A percentile compares a stretch with the other conserved stretches of the same genome.
Conservation (phyloP, 2,888 invertebrate species). For the Tribolium freemani region DNA sequence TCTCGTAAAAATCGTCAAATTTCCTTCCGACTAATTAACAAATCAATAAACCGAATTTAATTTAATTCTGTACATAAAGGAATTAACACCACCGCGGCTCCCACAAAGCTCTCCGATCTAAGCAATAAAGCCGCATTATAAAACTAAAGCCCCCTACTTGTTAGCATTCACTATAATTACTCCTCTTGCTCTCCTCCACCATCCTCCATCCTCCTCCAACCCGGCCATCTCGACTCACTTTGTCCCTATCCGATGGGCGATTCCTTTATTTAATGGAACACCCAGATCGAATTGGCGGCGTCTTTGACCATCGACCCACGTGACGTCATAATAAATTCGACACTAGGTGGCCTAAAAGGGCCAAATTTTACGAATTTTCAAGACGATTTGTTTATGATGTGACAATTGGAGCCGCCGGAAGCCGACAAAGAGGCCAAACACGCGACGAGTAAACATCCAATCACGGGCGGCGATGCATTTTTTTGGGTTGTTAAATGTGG, state of each 20-base stretch:
- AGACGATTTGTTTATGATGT: conserved; percentile 58
- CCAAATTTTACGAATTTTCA: conserved; percentile 52
- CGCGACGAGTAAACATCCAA: conserved; percentile 4
- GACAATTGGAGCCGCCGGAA: conserved; percentile 56
- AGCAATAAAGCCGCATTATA: conserved; percentile 54
- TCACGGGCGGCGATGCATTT: background rate
- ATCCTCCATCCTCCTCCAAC: conserved; percentile 40
- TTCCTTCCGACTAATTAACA: conserved; percentile 37
- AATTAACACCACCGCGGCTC: conserved; percentile 39
- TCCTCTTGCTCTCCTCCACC: conserved; percentile 52
- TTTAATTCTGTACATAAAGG: conserved; percentile 29
- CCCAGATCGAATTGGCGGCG: conserved; percentile 67
- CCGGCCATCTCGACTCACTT: conserved; percentile 20
- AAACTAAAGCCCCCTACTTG: conserved; percentile 62
- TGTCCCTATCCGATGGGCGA: conserved; percentile 60
- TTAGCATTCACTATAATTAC: conserved; percentile 62
- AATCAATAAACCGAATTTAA: conserved; percentile 41
- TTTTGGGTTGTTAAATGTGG: background rate
- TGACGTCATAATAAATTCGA: conserved; percentile 50
- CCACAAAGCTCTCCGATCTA: conserved; percentile 47
- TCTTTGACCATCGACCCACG: conserved; percentile 64
- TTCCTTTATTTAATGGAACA: conserved; percentile 66
- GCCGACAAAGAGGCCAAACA: conserved; percentile 53
- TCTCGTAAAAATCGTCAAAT: conserved; percentile 4
- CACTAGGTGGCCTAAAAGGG: conserved; percentile 45